Evolutionary conservation across 2,888 invertebrate genomes (phyloP), one percentile per base, ranked within the genome.

Genomic region (Stenoptilia bipunctidactyla): DNA sequence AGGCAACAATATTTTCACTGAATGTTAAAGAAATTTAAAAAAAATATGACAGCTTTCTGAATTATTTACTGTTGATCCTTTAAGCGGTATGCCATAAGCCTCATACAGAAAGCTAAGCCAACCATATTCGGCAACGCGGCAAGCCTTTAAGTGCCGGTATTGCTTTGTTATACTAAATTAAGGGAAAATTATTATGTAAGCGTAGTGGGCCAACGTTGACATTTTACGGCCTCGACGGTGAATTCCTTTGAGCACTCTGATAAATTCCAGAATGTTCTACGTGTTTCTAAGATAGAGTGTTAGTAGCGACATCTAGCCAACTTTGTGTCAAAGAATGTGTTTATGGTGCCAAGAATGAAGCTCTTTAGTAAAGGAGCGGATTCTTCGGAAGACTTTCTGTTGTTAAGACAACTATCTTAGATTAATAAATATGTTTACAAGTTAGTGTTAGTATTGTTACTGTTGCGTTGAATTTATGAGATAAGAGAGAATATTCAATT

Each of bases 291-390:
- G 58, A 56, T 51, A 56, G 53, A 55, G 65, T 63, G 66, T 68
- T 69, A 71, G 72, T 72, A 66, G 72, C 65, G 71, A 74, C 76
- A 67, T 70, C 70, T 58, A 58, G 59, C 58, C 66, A 82, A 82
- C 79, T 77, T 80, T 80, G 79, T 77, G 80, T 73, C 72, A 70
- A 77, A 80, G 77, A 79, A 82, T 82, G 79, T 74, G 75, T 80
- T 79, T 79, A 77, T 71, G 69, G 71, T 72, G 76, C 74, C 76
- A 75, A 70, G 73, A 74, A 75, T 75, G 68, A 61, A 66, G 71
- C 79, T 75, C 61, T 69, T 80, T 73, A 77, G 73, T 50, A 38
- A 27, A 38, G 47, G 37, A 44, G 47, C 20, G 46, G 49, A 58
- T 58, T 58, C 58, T 52, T 56, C 42, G 42, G 30, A 4, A 3